phyloP scores from a whole-genome alignment of 2,113 vertebrate species.

The Trogon melanurus region DNA sequence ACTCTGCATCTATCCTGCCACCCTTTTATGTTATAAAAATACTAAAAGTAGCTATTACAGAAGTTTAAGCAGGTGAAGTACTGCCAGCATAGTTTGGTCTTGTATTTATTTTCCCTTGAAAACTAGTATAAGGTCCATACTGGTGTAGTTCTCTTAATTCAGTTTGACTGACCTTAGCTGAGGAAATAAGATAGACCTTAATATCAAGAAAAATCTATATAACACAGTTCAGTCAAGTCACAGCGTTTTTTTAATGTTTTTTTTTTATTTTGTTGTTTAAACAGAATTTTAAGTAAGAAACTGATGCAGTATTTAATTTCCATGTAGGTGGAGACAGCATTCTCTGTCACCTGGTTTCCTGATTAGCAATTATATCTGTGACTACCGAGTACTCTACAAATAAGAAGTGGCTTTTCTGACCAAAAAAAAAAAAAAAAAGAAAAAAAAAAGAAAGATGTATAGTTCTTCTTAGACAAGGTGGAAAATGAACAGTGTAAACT shows the following conservation, averaged over 20 bases:
- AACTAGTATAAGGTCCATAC: not conserved
- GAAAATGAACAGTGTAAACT: not conserved
- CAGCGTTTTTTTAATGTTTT: not conserved
- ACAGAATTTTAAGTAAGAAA: not conserved
- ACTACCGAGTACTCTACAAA: not conserved
- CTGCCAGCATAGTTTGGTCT: not conserved
- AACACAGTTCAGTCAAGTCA: not conserved
- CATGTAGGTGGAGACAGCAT: not conserved
- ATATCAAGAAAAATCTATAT: not conserved
- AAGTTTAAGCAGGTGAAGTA: not conserved
- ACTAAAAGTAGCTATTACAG: not conserved
- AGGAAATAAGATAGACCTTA: not conserved
- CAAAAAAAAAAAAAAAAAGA: too few species aligned
- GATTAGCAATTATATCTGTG: not conserved
- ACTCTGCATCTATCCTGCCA: not conserved
- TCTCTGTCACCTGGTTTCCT: not conserved
- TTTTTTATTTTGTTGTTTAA: not conserved
- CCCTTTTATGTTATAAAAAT: not conserved
- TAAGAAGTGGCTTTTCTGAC: not conserved
- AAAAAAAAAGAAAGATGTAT: not conserved
- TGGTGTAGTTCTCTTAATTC: not conserved
- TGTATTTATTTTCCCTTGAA: constrained; percentile 1
- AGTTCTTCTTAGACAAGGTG: not conserved
- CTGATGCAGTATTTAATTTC: not conserved
- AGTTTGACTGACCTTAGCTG: not conserved